Evolutionary conservation across 2,113 vertebrate species (phyloP).

Genomic region (Menidia beryllina): DNA sequence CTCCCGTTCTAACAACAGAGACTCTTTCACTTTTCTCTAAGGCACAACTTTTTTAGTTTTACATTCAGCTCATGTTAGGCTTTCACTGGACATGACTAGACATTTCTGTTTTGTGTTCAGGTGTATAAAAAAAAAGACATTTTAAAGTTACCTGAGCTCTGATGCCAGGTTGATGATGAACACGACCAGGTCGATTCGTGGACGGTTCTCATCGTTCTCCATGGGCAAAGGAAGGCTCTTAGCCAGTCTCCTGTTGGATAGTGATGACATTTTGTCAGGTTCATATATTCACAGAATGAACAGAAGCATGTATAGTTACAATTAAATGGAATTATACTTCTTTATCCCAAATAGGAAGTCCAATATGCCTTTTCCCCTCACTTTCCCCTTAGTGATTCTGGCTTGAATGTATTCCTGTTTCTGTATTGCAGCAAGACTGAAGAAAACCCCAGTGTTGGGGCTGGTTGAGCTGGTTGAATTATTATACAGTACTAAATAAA

Average conservation of each 20-base stretch:
- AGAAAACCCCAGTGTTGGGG: no score
- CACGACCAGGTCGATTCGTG: slow-evolving; percentile 82
- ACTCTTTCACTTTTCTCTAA: no score
- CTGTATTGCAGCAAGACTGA: no score
- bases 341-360: no score
- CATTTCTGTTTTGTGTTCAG: neutral
- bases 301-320: neutral
- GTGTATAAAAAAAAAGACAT: neutral
- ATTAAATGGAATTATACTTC: no score
- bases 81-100: no score
- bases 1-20: neutral
- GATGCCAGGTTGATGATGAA: slow-evolving; percentile 81
- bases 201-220: slow-evolving; percentile 75
- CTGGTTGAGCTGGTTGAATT: no score
- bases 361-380: no score
- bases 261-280: neutral
- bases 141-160: slow-evolving; percentile 17
- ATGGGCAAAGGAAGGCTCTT: slow-evolving; percentile 78
- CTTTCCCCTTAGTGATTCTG: no score
- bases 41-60: neutral
- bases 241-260: slow-evolving; percentile 75
- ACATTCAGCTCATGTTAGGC: neutral
- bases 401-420: no score
- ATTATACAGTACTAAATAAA: no score
- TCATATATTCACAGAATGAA: neutral